Base-by-base conservation (phyloP, 1,140 invertebrate species). In the Monochamus saltuarius region DNA sequence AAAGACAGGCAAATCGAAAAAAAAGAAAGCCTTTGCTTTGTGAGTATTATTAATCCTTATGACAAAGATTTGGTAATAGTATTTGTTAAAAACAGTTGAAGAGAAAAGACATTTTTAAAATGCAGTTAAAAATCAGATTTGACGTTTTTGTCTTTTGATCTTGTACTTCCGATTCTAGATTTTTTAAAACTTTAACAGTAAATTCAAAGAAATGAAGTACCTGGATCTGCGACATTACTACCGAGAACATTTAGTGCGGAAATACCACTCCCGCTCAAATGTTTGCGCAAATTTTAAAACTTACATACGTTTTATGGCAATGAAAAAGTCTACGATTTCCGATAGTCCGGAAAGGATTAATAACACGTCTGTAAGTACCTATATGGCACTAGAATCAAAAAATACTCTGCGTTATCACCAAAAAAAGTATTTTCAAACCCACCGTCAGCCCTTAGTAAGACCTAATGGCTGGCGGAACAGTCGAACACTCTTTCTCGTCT, bases 381-480 rank as follows among this genome's bases (percentile, higher is more conserved):
- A 16, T 42, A 29, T 29, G 22, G 39, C 2, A 13, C 16, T n/a
- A n/a, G 10, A 16, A 13, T 8, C 16, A 1, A 42, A 13, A 42
- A 13, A 42, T 13, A 13, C 16, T 42, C 6, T 42, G 39, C 39
- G 39, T 6, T 42, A 16, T 42, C 16, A 16, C 39, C 4, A 6
- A 38, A 54, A n/a, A 29, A 29, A 29, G 22, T 29, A 29, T 29
- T 29, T 29, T 29, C 22, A 29, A 29, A 29, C 22, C 50, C 22
- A 29, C 22, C 22, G 22, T 29, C 22, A 6, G 6, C 2, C 22
- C 22, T 79, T 82, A 90, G 73, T 90, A 90, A 1, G 80, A 80
- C 55, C 91, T 80, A 56, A 92, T 77, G 43, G 87, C 84, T 39
- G 91, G 91, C 3, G 88, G 87, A 10, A 93, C 85, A 46, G 83